Evolutionary conservation across 1,140 invertebrate species (phyloP), one percentile per base, ranked within the genome.

Genomic region (Episyrphus balteatus): DNA sequence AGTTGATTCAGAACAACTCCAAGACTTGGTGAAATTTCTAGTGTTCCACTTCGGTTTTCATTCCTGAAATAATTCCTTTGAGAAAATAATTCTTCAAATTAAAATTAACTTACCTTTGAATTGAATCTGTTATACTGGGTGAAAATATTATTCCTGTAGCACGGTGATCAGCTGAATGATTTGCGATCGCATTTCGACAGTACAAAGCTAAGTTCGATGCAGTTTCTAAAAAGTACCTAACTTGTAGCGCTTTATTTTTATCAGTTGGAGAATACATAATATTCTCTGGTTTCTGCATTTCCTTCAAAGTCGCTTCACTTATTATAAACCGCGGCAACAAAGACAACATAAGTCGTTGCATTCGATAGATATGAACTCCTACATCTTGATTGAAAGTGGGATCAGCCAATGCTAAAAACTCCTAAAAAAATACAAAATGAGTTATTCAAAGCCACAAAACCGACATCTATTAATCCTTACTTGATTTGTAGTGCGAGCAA

Each of bases 401-500:
- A 14, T 30, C 30, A 9, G 49, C 47, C 50, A 77, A 67, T 14
- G 72, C 71, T n/a, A 62, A 69, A 26, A 57, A 66, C 17, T 71
- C 71, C 51, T 70, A 61, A 30, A 50, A 37, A 60, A 51, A 42
- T 54, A 58, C 26, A 21, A 48, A n/a, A 18, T 40, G 1, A 38
- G 13, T 39, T 5, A 19, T 13, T 9, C 2, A 44, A 40, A 30
- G 30, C 34, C 12, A 15, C 21, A 21, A 3, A 26, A 5, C 5
- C 13, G n/a, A 31, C 49, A 47, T 0, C 44, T 26, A 5, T 26
- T 26, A n/a, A n/a, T 26, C 8, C 21, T 55, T 26, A 72, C 66
- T 47, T 70, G 69, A 51, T 79, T 79, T 12, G 85, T 80, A 6
- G 84, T 83, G 53, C 86, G 76, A 0, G 85, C 81, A 53, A 92